Conservation (phyloP, 1,140 invertebrate genomes). For the Eriocheir sinensis region DNA sequence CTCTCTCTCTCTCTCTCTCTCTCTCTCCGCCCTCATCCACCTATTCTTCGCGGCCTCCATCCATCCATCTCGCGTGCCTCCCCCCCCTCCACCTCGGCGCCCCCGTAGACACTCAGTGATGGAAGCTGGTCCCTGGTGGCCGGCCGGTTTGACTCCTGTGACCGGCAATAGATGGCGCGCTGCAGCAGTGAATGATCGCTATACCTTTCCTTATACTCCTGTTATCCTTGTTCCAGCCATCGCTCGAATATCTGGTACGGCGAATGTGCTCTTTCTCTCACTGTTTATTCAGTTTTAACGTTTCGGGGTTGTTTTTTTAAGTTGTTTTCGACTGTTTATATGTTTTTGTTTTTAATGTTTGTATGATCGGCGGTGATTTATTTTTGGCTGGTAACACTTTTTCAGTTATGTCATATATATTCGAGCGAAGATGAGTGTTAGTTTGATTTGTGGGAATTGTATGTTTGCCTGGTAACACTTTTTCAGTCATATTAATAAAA, state of each 20-base stretch:
- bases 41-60: constrained; percentile 25
- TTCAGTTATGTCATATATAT: too few species aligned
- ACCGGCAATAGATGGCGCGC: constrained; percentile 49
- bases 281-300: background rate
- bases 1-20: constrained; percentile 42
- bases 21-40: background rate
- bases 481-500: too few species aligned
- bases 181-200: constrained; percentile 47
- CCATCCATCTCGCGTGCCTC: constrained; percentile 37
- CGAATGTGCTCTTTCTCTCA: background rate
- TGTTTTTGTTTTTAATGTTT: background rate
- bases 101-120: constrained; percentile 40
- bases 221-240: background rate
- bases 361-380: too few species aligned
- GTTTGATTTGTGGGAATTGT: too few species aligned
- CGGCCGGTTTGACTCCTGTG: constrained; percentile 56
- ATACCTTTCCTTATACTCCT: background rate
- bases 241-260: background rate
- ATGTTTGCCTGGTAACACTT: too few species aligned
- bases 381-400: too few species aligned
- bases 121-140: constrained; percentile 39
- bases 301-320: background rate
- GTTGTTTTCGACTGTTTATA: background rate
- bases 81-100: background rate
- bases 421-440: too few species aligned